Percentiles rank a stretch among this genome's conserved stretches.
Evolutionary conservation across 2,113 vertebrate genomes (phyloP).

Genomic region (Salvelinus alpinus): DNA sequence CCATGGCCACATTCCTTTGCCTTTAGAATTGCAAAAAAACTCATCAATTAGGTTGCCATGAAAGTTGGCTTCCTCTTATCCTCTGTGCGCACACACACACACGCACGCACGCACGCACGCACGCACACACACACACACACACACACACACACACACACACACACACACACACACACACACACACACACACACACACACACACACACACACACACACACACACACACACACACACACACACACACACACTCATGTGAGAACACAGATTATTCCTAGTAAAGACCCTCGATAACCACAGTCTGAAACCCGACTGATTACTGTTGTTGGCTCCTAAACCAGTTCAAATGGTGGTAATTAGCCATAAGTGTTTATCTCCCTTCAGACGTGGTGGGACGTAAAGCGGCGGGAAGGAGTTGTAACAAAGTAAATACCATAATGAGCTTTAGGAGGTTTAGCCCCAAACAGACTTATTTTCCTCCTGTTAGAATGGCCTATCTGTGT

Average conservation of each 20-base stretch:
- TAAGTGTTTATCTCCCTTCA: neutral
- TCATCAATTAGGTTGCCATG: neutral
- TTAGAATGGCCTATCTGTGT: neutral
- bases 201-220: neutral
- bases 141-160: neutral
- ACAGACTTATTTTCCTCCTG: neutral
- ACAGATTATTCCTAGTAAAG: neutral
- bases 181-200: neutral
- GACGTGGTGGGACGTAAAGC: neutral
- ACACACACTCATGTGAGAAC: neutral
- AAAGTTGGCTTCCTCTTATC: neutral
- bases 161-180: neutral
- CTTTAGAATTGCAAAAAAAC: neutral
- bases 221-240: conserved; percentile 2
- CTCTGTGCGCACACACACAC: neutral
- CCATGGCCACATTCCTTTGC: neutral
- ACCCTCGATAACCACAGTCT: neutral
- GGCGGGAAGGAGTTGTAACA: neutral
- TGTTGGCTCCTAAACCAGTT: conserved; percentile 1
- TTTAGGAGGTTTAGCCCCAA: neutral
- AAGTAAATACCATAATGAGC: neutral
- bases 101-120: neutral
- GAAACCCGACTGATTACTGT: conserved; percentile 1
- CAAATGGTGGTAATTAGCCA: neutral
- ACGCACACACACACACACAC: neutral